Evolutionary conservation across 2,888 invertebrate genomes (phyloP).

Genomic region (Hypomecis atomaria): DNA sequence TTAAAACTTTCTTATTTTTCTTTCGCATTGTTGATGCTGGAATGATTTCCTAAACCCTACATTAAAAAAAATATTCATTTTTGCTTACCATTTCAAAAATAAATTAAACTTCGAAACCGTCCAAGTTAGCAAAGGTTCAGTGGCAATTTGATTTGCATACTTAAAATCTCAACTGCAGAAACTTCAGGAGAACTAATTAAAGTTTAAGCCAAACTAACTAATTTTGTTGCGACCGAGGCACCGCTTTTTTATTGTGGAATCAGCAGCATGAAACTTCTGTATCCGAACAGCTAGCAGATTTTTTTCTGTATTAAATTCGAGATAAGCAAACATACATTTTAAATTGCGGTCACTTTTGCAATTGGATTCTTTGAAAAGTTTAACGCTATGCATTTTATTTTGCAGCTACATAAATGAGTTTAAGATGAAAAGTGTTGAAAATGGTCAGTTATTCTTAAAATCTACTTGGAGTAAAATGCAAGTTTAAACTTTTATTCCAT

Average conservation of each 20-base stretch:
- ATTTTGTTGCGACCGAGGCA: slow-evolving; percentile 36
- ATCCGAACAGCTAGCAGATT: slow-evolving; percentile 18
- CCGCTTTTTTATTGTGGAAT: slow-evolving; percentile 39
- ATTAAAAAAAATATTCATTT: neutral
- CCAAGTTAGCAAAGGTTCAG: slow-evolving; percentile 36
- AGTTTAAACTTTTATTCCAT: too few species aligned
- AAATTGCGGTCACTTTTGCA: slow-evolving; percentile 13
- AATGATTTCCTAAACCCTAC: too few species aligned
- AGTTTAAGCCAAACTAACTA: slow-evolving; percentile 45
- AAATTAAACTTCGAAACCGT: slow-evolving; percentile 24
- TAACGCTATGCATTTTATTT: neutral
- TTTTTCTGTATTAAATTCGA: slow-evolving; percentile 33
- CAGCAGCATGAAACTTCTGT: slow-evolving; percentile 38
- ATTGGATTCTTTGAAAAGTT: slow-evolving; percentile 10
- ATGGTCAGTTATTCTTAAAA: too few species aligned
- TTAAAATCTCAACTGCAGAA: slow-evolving; percentile 43
- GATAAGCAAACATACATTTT: slow-evolving; percentile 21
- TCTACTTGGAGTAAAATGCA: too few species aligned
- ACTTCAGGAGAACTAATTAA: slow-evolving; percentile 45
- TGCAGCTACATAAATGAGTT: neutral
- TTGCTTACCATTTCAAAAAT: slow-evolving; percentile 24
- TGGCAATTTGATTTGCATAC: slow-evolving; percentile 44
- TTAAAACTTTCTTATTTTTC: too few species aligned
- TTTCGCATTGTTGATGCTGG: too few species aligned
- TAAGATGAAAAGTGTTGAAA: too few species aligned